Conservation (phyloP, 2,113 vertebrate genomes). For the Arizona elegans region DNA sequence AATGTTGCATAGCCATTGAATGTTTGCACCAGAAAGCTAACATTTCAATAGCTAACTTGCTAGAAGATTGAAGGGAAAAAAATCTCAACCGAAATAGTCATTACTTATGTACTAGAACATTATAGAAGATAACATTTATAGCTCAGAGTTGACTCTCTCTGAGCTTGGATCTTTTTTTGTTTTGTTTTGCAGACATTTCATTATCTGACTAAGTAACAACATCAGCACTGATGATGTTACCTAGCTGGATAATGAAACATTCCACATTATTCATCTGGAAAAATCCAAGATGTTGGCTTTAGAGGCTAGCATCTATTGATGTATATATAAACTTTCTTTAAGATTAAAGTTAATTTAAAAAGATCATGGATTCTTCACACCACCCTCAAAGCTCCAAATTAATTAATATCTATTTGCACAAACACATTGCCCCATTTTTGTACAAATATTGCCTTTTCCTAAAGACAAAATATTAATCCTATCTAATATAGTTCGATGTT, state of each 20-base stretch:
- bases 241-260: not conserved
- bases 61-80: not conserved
- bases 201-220: not conserved
- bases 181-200: not conserved
- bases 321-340: not conserved
- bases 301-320: not conserved
- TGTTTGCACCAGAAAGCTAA: not conserved
- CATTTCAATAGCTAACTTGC: not conserved
- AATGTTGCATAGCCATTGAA: not conserved
- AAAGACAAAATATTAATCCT: not conserved
- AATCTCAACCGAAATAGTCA: not conserved
- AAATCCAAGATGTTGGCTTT: not conserved
- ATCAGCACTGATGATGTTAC: not conserved
- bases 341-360: not conserved
- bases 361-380: not conserved
- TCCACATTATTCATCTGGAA: not conserved
- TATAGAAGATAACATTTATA: too few relatives aligned
- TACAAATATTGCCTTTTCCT: not conserved
- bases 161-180: not conserved
- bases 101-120: not conserved
- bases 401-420: not conserved
- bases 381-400: not conserved
- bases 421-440: not conserved
- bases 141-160: not conserved
- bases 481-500: not conserved